Base-by-base conservation (phyloP, 2,888 invertebrate genomes). In the Steinernema scapterisci region DNA sequence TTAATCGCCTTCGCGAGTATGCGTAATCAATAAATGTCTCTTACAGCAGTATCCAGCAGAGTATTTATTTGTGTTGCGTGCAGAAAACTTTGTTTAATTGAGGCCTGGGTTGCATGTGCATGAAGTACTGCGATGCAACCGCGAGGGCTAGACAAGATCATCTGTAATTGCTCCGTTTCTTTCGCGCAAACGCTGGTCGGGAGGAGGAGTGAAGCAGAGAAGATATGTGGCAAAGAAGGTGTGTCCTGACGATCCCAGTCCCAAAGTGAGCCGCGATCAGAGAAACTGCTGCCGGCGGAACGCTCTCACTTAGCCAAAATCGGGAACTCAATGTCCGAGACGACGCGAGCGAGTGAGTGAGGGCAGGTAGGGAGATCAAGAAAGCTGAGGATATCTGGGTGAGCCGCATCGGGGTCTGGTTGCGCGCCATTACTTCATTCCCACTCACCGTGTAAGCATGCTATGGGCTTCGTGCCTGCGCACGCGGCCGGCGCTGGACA, bases 371-470 rank as follows among this genome's bases (percentile, higher is more conserved):
- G 2, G 13, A 31, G 63, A 48, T 16, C 16, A 19, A 48, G 63
- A 31, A 38, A 27, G 63, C 63, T 9, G 63, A 6, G 48, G n/a
- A 19, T 5, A 48, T 48, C 48, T 48, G n/a, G 16, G 48, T 16
- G n/a, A 48, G 16, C n/a, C 48, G 48, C 3, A 31, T 52, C 21
- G 23, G 23, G 52, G 52, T 52, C 23, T 23, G 52, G 21, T 52
- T 21, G 63, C 63, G 27, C 31, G 23, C 25, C 63, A 63, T 48
- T 48, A 3, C 38, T 38, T 38, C 38, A 3, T 9, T 6, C 38
- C 13, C 48, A 19, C 48, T n/a, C n/a, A n/a, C n/a, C n/a, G 13
- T 48, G 48, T 63, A 63, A 63, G 63, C 63, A 63, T 63, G 63
- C 63, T 27, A 31, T 63, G 27, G 27, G 27, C 31, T 25, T 63